Base-by-base conservation (phyloP, 2,888 invertebrate genomes). In the Oasisia sp. region DNA sequence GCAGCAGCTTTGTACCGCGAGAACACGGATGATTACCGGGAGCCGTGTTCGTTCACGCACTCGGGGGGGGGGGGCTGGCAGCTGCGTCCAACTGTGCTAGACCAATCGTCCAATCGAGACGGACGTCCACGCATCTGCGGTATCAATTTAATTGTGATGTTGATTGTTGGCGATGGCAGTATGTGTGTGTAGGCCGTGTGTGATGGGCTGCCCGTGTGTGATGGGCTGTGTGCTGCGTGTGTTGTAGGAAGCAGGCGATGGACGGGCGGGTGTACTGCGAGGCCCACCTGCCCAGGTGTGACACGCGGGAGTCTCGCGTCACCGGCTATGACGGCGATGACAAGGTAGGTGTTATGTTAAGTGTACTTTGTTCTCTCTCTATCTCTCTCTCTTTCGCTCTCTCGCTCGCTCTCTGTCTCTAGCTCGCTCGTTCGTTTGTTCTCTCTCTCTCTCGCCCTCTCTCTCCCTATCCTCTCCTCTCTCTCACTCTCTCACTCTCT, bases 191-290 rank as follows among this genome's bases (percentile, higher is more conserved):
- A 27, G 7, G 74, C 27, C 2, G 74, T n/a, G 5, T 1, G 74
- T 27, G 50, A 45, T 45, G 45, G 27, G 4, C n/a, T n/a, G n/a
- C n/a, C 58, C 0, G 27, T 58, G 58, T 58, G 1, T 58, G 27
- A n/a, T 4, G 74, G 7, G 74, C 1, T 19, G 74, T n/a, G 8
- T 27, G 14, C 19, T 50, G 50, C 38, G 4, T 50, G 50, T 50
- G 50, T 14, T 74, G 74, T 19, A 95, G 95, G 93, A 95, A 95
- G 93, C 95, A 95, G 93, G 94, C 94, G 90, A 95, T 95, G 95
- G 95, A 95, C 92, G 94, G 95, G 1, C 95, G 95, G 94, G 93
- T 95, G 90, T 95, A 95, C 93, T 95, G 95, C 94, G 95, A 95
- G 92, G 93, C 94, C 11, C 95, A 95, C 92, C 93, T 94, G 32